Evolutionary conservation across 2,888 invertebrate genomes (phyloP).

Genomic region (Andrena trimmerana): DNA sequence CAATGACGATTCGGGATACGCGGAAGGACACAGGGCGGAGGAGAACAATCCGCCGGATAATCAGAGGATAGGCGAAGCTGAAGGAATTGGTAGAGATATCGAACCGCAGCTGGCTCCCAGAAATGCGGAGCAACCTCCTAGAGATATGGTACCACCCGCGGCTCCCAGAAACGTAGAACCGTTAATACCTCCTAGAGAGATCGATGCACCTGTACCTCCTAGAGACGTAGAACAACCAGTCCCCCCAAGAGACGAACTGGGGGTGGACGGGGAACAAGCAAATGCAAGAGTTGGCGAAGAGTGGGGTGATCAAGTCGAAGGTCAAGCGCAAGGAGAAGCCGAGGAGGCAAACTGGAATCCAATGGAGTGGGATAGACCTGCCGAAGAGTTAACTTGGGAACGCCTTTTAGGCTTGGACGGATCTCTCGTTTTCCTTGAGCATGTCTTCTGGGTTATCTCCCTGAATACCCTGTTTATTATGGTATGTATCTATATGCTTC

Average conservation of each 20-base stretch:
- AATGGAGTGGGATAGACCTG: slow-evolving; percentile 99
- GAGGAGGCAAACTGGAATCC: slow-evolving; percentile 98
- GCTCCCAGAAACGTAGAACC: slow-evolving; percentile 47
- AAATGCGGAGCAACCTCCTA: slow-evolving; percentile 41
- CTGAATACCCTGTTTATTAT: slow-evolving; percentile 98
- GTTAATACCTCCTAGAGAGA: slow-evolving; percentile 22
- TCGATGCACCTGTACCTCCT: slow-evolving; percentile 43
- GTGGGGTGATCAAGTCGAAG: slow-evolving; percentile 79
- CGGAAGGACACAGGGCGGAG: slow-evolving; percentile 49
- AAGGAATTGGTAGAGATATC: slow-evolving; percentile 52
- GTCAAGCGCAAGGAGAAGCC: slow-evolving; percentile 87
- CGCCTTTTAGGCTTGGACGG: slow-evolving; percentile 97
- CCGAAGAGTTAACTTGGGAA: slow-evolving; percentile 99
- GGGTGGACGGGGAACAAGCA: slow-evolving; percentile 54
- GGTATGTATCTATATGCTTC: slow-evolving; percentile 62
- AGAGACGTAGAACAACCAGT: slow-evolving; percentile 48
- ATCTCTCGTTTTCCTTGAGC: slow-evolving; percentile 98
- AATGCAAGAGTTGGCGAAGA: slow-evolving; percentile 69
- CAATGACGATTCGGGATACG: slow-evolving; percentile 39
- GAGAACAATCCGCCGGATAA: slow-evolving; percentile 60
- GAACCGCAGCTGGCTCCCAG: slow-evolving; percentile 48
- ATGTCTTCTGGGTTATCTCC: slow-evolving; percentile 99
- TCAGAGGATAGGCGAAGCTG: slow-evolving; percentile 54
- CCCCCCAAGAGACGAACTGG: slow-evolving; percentile 49
- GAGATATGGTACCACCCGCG: slow-evolving; percentile 38